Percentiles rank a stretch among this genome's conserved stretches.
phyloP scores from a whole-genome alignment of 2,888 invertebrate species.

The Trilocha varians region DNA sequence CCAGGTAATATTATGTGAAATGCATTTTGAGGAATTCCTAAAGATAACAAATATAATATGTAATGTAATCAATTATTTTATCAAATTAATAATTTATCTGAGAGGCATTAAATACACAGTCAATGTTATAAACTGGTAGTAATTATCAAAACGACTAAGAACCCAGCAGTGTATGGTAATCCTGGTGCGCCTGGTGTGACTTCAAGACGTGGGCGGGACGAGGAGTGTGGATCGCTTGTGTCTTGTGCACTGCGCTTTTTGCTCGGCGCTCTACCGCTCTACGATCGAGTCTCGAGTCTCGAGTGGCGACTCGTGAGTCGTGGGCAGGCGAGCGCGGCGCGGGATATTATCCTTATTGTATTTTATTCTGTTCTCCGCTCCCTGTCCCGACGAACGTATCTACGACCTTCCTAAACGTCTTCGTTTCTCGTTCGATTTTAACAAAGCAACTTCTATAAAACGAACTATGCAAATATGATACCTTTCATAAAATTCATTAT shows the following conservation, averaged over 20 bases:
- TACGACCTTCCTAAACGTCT: conserved; percentile 28
- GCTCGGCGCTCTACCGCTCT: too few species aligned
- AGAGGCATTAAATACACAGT: too few species aligned
- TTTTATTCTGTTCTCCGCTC: conserved; percentile 61
- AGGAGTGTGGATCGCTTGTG: conserved; percentile 9
- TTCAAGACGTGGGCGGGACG: conserved; percentile 9
- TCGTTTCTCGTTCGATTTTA: conserved; percentile 27
- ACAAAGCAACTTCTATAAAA: conserved; percentile 28
- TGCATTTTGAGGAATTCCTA: too few species aligned
- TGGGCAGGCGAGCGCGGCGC: conserved; percentile 30
- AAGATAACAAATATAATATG: too few species aligned
- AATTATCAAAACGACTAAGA: too few species aligned
- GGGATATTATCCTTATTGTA: conserved; percentile 54
- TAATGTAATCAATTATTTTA: too few species aligned
- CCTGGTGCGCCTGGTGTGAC: too few species aligned
- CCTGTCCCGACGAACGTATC: conserved; percentile 51
- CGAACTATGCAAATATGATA: conserved; percentile 50
- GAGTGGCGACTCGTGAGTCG: too few species aligned
- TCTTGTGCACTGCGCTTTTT: conserved; percentile 10
- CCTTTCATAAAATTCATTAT: conserved; percentile 30
- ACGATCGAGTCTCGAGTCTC: too few species aligned
- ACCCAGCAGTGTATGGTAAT: not conserved
- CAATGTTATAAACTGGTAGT: too few species aligned
- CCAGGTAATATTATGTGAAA: too few species aligned
- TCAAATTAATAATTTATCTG: too few species aligned